Evolutionary conservation across 2,888 invertebrate genomes (phyloP).

Genomic region (Erebia epiphron): DNA sequence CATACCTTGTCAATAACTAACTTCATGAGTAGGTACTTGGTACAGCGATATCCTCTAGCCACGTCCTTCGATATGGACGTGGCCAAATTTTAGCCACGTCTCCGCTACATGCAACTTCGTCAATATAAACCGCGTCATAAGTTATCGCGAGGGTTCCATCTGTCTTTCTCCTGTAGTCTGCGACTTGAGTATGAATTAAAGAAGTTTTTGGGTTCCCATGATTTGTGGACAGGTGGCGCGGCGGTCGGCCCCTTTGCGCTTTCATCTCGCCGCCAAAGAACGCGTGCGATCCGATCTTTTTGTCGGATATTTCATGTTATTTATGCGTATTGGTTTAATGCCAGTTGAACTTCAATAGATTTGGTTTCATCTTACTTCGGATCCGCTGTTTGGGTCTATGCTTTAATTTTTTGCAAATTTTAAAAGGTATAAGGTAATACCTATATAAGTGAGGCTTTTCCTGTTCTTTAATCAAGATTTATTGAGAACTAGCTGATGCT

Average conservation of each 20-base stretch:
- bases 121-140: not conserved
- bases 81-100: no score
- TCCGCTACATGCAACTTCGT: no score
- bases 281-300: constrained; percentile 69
- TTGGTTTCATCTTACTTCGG: constrained; percentile 42
- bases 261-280: constrained; percentile 74
- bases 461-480: constrained; percentile 17
- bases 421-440: no score
- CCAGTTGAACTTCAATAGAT: constrained; percentile 58
- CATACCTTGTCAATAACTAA: no score
- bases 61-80: no score
- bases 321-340: constrained; percentile 62
- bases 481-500: not conserved
- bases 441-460: constrained; percentile 10
- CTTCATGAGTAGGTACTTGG: no score
- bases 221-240: constrained; percentile 78
- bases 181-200: constrained; percentile 37
- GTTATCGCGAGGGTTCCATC: not conserved
- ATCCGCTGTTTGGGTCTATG: constrained; percentile 10
- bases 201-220: constrained; percentile 69
- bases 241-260: constrained; percentile 73
- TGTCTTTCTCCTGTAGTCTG: not conserved
- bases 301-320: constrained; percentile 59
- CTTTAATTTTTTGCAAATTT: not conserved
- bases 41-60: no score